Evolutionary conservation across 1,140 invertebrate genomes (phyloP).

Genomic region (Eupeodes corollae): DNA sequence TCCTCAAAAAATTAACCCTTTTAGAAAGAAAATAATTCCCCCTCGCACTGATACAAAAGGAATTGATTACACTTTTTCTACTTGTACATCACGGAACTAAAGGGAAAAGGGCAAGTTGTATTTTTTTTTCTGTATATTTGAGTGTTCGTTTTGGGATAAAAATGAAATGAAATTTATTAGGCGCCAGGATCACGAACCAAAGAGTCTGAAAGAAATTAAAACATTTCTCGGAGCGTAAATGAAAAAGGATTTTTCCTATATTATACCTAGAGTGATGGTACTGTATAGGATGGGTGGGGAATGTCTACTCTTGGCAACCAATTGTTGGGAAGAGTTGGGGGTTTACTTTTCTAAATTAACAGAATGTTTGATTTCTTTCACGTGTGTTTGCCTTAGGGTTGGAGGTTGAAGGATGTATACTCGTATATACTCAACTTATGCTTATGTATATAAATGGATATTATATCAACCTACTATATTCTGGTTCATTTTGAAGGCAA

Average conservation of each 20-base stretch:
- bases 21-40: neutral
- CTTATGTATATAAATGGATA: no score
- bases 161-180: neutral
- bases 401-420: no score
- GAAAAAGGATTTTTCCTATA: neutral
- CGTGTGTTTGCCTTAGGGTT: no score
- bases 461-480: no score
- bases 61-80: neutral
- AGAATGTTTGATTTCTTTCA: no score
- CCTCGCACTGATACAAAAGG: neutral
- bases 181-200: neutral
- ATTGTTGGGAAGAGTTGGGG: neutral
- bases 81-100: neutral
- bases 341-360: no score
- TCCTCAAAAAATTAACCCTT: no score
- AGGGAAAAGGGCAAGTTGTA: neutral
- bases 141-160: neutral
- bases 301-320: neutral
- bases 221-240: neutral
- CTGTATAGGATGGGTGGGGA: neutral
- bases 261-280: neutral
- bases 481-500: no score
- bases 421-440: no score
- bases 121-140: neutral
- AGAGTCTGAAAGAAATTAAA: neutral